A percentile compares a stretch with the other conserved stretches of the same genome.
Conservation (phyloP, 2,888 invertebrate genomes). For the Scaptomyza tumidula region DNA sequence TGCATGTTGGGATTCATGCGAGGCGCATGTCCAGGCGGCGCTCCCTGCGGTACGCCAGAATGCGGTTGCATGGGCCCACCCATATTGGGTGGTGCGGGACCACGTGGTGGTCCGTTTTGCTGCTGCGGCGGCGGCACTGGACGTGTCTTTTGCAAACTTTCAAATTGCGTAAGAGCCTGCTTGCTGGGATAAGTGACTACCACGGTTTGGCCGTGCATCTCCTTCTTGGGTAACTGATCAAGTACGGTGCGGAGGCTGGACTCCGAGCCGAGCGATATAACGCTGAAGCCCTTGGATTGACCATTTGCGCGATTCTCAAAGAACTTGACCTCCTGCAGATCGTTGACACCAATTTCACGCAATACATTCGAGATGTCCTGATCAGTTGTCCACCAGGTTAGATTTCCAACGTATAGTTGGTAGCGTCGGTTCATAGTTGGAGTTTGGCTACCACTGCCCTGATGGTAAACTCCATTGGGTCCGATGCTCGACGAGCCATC, state of each 20-base stretch:
- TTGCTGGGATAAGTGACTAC: constrained; percentile 98
- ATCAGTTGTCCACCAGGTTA: constrained; percentile 99
- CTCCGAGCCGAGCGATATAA: constrained; percentile 97
- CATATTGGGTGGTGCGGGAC: constrained; percentile 84
- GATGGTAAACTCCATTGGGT: constrained; percentile 90
- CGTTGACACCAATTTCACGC: constrained; percentile 93
- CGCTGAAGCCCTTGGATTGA: constrained; percentile 99
- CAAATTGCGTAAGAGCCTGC: constrained; percentile 93
- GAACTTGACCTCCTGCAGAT: constrained; percentile 99
- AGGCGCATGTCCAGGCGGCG: constrained; percentile 85
- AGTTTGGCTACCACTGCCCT: constrained; percentile 88
- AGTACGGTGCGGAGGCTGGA: constrained; percentile 94
- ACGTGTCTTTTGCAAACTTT: constrained; percentile 95
- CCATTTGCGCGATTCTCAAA: constrained; percentile 99
- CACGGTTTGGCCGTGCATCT: constrained; percentile 97
- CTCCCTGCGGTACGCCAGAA: constrained; percentile 84
- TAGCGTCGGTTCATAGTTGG: constrained; percentile 91
- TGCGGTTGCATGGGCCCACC: constrained; percentile 85
- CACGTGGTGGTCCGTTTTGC: constrained; percentile 86
- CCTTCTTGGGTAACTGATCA: constrained; percentile 97
- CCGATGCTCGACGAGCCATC: constrained; percentile 86
- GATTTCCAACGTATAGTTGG: constrained; percentile 98
- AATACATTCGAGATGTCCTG: constrained; percentile 97
- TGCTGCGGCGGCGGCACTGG: constrained; percentile 90
- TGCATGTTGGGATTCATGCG: constrained; percentile 87